Conservation (phyloP, 2,797 vertebrate species). For the Heterohyrax brucei region DNA sequence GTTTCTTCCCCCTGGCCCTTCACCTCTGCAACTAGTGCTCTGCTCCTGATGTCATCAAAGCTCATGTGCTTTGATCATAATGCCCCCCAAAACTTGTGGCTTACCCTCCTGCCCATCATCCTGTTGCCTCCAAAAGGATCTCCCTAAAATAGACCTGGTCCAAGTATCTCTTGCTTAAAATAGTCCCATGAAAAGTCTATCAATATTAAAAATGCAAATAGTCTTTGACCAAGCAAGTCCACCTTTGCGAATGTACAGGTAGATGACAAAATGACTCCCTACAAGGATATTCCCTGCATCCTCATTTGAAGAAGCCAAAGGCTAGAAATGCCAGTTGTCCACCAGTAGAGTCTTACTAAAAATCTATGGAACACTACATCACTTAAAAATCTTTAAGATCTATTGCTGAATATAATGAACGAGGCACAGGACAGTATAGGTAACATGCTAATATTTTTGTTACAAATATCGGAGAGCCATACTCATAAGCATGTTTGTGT, state of each 20-base stretch:
- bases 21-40: background rate
- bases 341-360: slow-evolving; percentile 21
- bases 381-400: slow-evolving; percentile 13
- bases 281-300: background rate
- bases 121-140: slow-evolving; percentile 11
- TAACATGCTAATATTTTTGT: background rate
- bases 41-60: background rate
- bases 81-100: slow-evolving; percentile 27
- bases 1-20: background rate
- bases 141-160: slow-evolving; percentile 54
- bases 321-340: background rate
- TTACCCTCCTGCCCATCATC: background rate
- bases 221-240: slow-evolving; percentile 3
- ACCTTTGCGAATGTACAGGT: background rate
- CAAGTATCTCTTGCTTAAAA: background rate
- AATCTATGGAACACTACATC: background rate
- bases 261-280: background rate
- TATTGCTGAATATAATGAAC: background rate
- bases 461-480: background rate
- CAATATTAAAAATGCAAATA: slow-evolving; percentile 38
- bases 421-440: background rate
- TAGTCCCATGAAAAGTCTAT: background rate
- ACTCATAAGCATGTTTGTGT: background rate
- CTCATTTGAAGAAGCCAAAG: slow-evolving; percentile 10
- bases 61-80: background rate